phyloP scores from a whole-genome alignment of 2,113 vertebrate species.

The Potamarius usumacintae region DNA sequence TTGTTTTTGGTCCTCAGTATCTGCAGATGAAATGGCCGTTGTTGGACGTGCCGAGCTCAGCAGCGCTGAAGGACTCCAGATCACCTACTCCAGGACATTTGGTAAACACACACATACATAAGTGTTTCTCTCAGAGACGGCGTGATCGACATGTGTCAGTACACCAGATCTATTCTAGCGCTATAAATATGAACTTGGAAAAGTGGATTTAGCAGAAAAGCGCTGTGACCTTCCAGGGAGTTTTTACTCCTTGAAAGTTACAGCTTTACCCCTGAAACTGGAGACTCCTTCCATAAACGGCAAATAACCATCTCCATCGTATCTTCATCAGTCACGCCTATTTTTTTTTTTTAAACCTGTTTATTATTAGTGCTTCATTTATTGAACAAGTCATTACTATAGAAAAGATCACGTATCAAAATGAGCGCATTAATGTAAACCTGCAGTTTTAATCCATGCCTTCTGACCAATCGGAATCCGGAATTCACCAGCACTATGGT shows the following conservation, averaged over 20 bases:
- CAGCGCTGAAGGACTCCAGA: slow-evolving; percentile 80
- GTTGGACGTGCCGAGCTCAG: slow-evolving; percentile 81
- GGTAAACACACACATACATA: slow-evolving; percentile 70
- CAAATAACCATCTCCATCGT: neutral
- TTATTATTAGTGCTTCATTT: neutral
- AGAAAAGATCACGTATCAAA: neutral
- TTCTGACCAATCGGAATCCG: neutral
- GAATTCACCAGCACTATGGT: neutral
- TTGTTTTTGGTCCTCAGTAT: slow-evolving; percentile 73
- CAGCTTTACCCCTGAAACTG: neutral
- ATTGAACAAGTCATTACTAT: neutral
- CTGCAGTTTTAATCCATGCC: no score
- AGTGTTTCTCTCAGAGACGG: neutral
- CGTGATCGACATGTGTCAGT: neutral
- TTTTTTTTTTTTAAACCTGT: neutral
- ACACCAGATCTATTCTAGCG: neutral
- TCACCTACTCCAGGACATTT: slow-evolving; percentile 82
- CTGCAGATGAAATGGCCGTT: slow-evolving; percentile 95
- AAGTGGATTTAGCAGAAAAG: neutral
- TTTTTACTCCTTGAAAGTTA: neutral
- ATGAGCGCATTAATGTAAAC: neutral
- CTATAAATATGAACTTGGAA: neutral
- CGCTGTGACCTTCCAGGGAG: neutral
- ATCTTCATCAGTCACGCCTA: neutral
- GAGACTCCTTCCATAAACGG: no score